Evolutionary conservation across 2,888 invertebrate species (phyloP).

Genomic region (Sussaba pulchella): DNA sequence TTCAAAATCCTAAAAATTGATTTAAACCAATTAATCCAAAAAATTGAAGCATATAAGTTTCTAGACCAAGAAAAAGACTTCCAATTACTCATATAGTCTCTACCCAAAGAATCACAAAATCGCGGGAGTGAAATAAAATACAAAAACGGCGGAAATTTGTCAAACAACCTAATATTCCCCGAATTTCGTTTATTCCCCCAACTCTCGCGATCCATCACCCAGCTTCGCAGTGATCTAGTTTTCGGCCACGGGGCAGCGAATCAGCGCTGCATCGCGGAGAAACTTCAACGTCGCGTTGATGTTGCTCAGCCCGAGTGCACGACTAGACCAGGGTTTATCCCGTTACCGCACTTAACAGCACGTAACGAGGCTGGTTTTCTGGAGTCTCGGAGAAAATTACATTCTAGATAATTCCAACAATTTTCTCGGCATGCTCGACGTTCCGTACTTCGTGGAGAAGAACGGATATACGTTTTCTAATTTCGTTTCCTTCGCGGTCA

Average conservation of each 20-base stretch:
- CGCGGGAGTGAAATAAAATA: too few relatives aligned
- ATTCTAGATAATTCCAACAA: conserved; percentile 65
- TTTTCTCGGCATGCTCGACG: conserved; percentile 55
- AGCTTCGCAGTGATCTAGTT: too few relatives aligned
- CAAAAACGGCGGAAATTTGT: too few relatives aligned
- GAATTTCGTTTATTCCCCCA: too few relatives aligned
- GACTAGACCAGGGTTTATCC: conserved; percentile 44
- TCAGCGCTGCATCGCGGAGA: background rate
- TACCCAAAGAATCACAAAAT: too few relatives aligned
- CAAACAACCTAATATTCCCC: too few relatives aligned
- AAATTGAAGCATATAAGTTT: too few relatives aligned
- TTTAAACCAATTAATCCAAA: too few relatives aligned
- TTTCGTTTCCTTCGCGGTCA: conserved; percentile 49
- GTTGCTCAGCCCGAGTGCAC: conserved; percentile 10
- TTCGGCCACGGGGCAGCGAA: conserved; percentile 3
- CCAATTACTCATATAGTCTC: too few relatives aligned
- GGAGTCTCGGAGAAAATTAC: conserved; percentile 66
- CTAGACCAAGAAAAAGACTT: too few relatives aligned
- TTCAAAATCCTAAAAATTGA: too few relatives aligned
- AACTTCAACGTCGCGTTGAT: conserved; percentile 6
- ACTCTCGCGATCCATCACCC: too few relatives aligned
- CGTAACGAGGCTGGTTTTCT: conserved; percentile 60
- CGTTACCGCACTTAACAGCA: conserved; percentile 67
- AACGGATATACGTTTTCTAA: conserved; percentile 68
- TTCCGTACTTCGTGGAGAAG: conserved; percentile 39